These are phyloP conservation scores for Colaptes auratus DNA, from an alignment of 2,113 vertebrate species.

Conservation along the genomic window DNA sequence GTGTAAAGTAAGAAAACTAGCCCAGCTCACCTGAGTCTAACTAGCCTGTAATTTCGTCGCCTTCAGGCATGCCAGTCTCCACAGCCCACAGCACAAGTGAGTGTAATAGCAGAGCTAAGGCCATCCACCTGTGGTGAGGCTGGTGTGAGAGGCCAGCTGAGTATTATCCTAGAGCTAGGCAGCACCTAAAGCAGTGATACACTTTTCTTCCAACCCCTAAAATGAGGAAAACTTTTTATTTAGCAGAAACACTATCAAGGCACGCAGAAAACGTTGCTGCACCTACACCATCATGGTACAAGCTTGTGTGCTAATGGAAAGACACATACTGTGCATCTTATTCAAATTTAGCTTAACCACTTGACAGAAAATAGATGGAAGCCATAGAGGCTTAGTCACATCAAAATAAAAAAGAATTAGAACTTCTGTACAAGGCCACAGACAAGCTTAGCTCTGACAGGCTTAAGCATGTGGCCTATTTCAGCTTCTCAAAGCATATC, in stretches of 20 bases:
- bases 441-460: not conserved
- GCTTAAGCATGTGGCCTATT: not conserved
- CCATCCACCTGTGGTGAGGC: not conserved
- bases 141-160: not conserved
- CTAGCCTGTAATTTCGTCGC: not conserved
- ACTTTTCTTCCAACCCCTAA: not conserved
- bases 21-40: not conserved
- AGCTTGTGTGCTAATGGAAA: not conserved
- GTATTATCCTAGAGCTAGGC: not conserved
- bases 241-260: not conserved
- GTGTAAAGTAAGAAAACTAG: not conserved
- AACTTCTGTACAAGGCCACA: not conserved
- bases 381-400: not conserved
- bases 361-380: not conserved
- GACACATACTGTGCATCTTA: not conserved
- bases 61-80: not conserved
- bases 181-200: not conserved
- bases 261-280: not conserved
- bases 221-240: not conserved
- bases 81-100: not conserved
- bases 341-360: not conserved
- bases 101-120: not conserved
- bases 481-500: not conserved
- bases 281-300: not conserved
- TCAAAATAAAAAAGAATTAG: not conserved